Evolutionary conservation across 92 coral and sea anemone species (phyloP).

Genomic region (Phenganax stokvisi): DNA sequence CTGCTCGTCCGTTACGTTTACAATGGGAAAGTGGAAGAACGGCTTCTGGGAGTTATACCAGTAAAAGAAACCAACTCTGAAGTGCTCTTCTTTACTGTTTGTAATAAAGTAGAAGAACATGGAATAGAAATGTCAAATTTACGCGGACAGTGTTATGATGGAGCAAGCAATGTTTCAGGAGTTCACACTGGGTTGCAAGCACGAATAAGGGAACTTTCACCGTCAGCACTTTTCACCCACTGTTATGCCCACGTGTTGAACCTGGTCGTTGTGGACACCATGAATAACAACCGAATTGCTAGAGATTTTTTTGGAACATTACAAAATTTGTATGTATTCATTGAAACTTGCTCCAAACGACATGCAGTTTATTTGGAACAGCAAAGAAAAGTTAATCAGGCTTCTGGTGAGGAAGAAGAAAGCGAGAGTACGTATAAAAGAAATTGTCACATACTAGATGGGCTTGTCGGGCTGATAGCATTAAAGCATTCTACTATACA

Average conservation of each 20-base stretch:
- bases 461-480: slow-evolving; percentile 28
- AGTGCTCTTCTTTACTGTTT: slow-evolving; percentile 14
- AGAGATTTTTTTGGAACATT: slow-evolving; percentile 29
- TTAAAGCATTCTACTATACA: slow-evolving; percentile 8
- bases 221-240: slow-evolving; percentile 48
- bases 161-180: slow-evolving; percentile 53
- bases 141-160: slow-evolving; percentile 54
- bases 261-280: slow-evolving; percentile 40
- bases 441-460: slow-evolving; percentile 31
- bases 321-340: slow-evolving; percentile 18
- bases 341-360: slow-evolving; percentile 23
- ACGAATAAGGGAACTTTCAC: slow-evolving; percentile 40
- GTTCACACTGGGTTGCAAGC: slow-evolving; percentile 43
- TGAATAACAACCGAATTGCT: slow-evolving; percentile 2
- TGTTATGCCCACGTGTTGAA: slow-evolving; percentile 48
- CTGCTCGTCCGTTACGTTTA: not conserved
- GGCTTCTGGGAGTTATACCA: slow-evolving; percentile 24
- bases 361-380: slow-evolving; percentile 26
- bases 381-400: slow-evolving; percentile 4
- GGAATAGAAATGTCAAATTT: slow-evolving; percentile 37
- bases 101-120: slow-evolving; percentile 25
- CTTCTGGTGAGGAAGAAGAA: slow-evolving; percentile 20
- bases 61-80: slow-evolving; percentile 27
- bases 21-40: slow-evolving; percentile 21
- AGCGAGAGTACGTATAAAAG: slow-evolving; percentile 29